A percentile compares a stretch with the other conserved stretches of the same genome.
phyloP scores from a whole-genome alignment of 2,113 vertebrate genomes.

The Phycodurus eques region DNA sequence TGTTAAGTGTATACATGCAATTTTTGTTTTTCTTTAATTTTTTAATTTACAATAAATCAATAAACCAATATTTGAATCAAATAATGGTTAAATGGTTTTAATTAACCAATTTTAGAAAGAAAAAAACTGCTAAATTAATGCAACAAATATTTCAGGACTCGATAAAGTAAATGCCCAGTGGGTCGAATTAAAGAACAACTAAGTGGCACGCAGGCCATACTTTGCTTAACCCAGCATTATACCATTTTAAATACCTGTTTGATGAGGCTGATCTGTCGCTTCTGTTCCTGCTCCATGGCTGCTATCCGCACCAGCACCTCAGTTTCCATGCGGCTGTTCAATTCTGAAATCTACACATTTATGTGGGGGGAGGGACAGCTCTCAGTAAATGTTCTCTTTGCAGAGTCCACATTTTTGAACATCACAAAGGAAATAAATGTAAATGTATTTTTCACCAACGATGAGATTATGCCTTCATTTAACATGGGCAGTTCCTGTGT shows the following conservation, averaged over 20 bases:
- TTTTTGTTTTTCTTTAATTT: too few relatives aligned
- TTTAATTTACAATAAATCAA: too few relatives aligned
- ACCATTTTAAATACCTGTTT: slow-evolving; percentile 72
- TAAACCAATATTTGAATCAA: too few relatives aligned
- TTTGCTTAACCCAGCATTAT: neutral
- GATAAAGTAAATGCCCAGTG: too few relatives aligned
- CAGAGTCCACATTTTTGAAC: neutral
- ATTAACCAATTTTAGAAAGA: neutral
- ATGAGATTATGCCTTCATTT: neutral
- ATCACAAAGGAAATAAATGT: neutral
- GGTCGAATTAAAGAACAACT: neutral
- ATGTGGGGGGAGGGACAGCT: neutral
- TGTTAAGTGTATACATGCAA: too few relatives aligned
- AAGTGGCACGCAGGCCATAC: neutral
- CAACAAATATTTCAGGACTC: too few relatives aligned
- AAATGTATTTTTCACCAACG: neutral
- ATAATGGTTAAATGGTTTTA: too few relatives aligned
- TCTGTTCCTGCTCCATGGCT: slow-evolving; percentile 71
- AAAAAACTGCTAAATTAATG: neutral
- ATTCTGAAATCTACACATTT: slow-evolving; percentile 63
- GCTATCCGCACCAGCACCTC: slow-evolving; percentile 53
- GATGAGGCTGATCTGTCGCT: slow-evolving; percentile 73
- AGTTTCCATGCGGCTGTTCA: slow-evolving; percentile 61
- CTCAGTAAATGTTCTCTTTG: neutral
- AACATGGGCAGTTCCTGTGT: neutral